phyloP scores from a whole-genome alignment of 1,140 invertebrate genomes.

The Eufriesea mexicana region DNA sequence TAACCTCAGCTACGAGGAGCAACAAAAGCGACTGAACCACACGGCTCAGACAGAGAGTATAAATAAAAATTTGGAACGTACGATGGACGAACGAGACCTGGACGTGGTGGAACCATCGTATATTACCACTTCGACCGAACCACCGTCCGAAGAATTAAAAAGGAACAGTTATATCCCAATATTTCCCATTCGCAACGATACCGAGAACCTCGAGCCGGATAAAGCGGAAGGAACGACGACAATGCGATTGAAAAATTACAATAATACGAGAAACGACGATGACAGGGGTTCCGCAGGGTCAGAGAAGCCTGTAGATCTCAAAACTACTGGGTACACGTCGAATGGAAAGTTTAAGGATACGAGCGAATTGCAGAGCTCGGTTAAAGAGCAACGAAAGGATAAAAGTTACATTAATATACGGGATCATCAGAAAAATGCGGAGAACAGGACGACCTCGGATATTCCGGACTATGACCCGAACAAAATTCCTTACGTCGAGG shows the following conservation, averaged over 20 bases:
- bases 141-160: background rate
- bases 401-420: constrained; percentile 24
- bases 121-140: background rate
- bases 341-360: background rate
- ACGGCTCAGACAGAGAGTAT: background rate
- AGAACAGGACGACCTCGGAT: background rate
- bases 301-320: too few relatives aligned
- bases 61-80: constrained; percentile 2
- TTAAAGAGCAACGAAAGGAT: background rate
- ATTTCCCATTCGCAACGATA: background rate
- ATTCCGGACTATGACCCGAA: constrained; percentile 59
- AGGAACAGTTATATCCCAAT: background rate
- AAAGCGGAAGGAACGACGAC: background rate
- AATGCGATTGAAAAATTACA: background rate
- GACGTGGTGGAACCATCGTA: background rate
- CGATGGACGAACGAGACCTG: background rate
- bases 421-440: constrained; percentile 3
- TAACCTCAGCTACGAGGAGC: constrained; percentile 20
- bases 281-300: background rate
- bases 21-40: background rate
- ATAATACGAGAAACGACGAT: background rate
- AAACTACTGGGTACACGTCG: background rate
- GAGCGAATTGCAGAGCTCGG: background rate
- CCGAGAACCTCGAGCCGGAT: background rate
- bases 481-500: constrained; percentile 72